phyloP scores from a whole-genome alignment of 2,113 vertebrate species.

The Bufo gargarizans region DNA sequence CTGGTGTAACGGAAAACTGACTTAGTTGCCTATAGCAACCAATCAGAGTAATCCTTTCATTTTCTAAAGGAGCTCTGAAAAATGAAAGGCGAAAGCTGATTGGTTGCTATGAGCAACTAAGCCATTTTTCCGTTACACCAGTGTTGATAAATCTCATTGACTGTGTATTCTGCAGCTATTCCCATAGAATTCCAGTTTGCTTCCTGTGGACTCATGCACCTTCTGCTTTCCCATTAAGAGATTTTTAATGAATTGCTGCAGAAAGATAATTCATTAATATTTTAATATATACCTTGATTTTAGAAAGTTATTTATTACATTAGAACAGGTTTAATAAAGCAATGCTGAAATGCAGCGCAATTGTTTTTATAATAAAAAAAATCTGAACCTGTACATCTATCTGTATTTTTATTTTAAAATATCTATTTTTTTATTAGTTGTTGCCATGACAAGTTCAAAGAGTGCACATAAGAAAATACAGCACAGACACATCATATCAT shows the following conservation, averaged over 20 bases:
- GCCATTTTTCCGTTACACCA: neutral
- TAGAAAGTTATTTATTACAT: constrained; percentile 24
- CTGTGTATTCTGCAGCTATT: neutral
- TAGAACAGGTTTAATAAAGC: neutral
- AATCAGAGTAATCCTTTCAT: too few species aligned
- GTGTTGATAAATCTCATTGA: too few species aligned
- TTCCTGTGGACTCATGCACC: neutral
- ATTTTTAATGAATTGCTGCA: neutral
- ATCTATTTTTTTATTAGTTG: neutral
- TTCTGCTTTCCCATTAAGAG: neutral
- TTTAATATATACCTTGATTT: constrained; percentile 3
- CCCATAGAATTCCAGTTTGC: neutral
- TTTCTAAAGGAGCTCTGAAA: too few species aligned
- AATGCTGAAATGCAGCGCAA: neutral
- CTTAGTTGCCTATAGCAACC: too few species aligned
- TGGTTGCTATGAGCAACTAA: too few species aligned
- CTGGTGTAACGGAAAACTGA: too few species aligned
- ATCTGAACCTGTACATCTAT: neutral
- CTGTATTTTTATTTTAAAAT: neutral
- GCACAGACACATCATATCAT: too few species aligned
- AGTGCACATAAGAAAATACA: too few species aligned
- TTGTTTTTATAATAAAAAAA: constrained; percentile 13
- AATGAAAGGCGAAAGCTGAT: too few species aligned
- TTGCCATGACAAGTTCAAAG: too few species aligned
- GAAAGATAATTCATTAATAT: neutral